These are phyloP conservation scores for Cyclura pinguis DNA, from an alignment of 2,797 vertebrate genomes.

Conservation along the genomic window DNA sequence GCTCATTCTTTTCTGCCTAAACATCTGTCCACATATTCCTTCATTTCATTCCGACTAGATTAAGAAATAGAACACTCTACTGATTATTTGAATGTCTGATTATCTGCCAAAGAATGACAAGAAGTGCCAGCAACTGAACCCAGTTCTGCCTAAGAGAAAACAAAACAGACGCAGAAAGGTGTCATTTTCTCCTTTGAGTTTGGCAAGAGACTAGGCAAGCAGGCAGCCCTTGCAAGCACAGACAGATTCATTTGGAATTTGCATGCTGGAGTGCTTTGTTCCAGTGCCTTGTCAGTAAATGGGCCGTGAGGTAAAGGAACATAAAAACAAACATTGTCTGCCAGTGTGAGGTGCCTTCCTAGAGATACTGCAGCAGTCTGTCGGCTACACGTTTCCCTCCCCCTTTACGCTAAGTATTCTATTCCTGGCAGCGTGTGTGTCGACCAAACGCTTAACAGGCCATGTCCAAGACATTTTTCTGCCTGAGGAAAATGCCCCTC, in stretches of 20 bases:
- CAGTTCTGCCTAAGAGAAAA: neutral
- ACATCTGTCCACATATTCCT: neutral
- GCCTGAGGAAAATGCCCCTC: neutral
- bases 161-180: neutral
- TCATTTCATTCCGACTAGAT: neutral
- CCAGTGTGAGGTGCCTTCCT: neutral
- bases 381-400: neutral
- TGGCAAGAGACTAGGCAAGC: neutral
- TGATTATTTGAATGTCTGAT: neutral
- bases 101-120: neutral
- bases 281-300: conserved; percentile 14
- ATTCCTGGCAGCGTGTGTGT: neutral
- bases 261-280: neutral
- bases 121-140: neutral
- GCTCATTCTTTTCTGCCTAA: neutral
- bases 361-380: neutral
- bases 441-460: neutral
- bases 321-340: conserved; percentile 30
- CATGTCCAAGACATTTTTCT: neutral
- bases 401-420: neutral
- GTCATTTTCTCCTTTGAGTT: neutral
- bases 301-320: conserved; percentile 9
- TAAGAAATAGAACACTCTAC: neutral
- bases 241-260: neutral
- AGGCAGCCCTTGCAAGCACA: neutral